Conservation (phyloP, 2,113 vertebrate species). For the Calypte anna region DNA sequence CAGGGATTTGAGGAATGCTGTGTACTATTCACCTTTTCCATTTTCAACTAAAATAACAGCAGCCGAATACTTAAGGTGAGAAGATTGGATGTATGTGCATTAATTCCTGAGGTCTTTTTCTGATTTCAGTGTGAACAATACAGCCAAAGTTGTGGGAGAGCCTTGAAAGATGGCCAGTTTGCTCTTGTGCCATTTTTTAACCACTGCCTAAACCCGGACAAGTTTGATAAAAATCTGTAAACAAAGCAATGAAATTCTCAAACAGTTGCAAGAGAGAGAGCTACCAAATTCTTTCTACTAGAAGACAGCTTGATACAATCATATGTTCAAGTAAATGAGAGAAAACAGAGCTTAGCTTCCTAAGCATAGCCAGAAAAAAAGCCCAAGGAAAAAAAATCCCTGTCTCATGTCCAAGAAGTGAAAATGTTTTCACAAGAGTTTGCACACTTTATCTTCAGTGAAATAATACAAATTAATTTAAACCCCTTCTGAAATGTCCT, state of each 20-base stretch:
- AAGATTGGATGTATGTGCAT: constrained; percentile 15
- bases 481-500: background rate
- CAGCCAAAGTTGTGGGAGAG: constrained; percentile 9
- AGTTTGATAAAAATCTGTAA: constrained; percentile 22
- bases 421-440: background rate
- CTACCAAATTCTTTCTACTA: background rate
- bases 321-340: background rate
- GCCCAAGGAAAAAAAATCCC: background rate
- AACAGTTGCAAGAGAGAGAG: background rate
- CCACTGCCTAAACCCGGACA: constrained; percentile 34
- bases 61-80: background rate
- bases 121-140: background rate
- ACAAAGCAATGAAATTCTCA: background rate
- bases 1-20: background rate
- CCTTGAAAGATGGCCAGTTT: constrained; percentile 37
- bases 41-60: background rate
- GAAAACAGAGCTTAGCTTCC: background rate
- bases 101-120: constrained; percentile 38
- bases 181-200: background rate
- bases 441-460: background rate
- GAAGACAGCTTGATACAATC: background rate
- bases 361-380: background rate
- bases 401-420: background rate
- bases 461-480: background rate
- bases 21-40: background rate